A percentile compares a stretch with the other conserved stretches of the same genome.
phyloP scores from a whole-genome alignment of 2,113 vertebrate genomes.

The Chiloscyllium plagiosum region DNA sequence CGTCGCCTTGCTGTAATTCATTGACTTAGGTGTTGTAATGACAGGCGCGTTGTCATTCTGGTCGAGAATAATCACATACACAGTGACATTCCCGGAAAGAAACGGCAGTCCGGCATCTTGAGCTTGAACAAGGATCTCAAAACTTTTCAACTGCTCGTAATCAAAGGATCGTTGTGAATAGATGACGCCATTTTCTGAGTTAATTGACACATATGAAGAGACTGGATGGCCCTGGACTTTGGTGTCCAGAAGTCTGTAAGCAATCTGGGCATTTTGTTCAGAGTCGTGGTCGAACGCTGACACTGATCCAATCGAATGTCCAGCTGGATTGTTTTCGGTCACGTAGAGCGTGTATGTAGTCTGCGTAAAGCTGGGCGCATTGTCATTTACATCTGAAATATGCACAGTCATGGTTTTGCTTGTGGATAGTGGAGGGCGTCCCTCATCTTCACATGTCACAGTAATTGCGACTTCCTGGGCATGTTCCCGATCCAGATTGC shows the following conservation, averaged over 20 bases:
- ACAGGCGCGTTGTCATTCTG: constrained; percentile 49
- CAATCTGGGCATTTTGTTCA: constrained; percentile 49
- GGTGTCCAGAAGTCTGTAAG: constrained; percentile 48
- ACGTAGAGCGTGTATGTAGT: constrained; percentile 52
- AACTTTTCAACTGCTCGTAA: constrained; percentile 47
- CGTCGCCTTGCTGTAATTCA: constrained; percentile 43
- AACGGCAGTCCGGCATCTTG: constrained; percentile 45
- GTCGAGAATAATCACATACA: constrained; percentile 47
- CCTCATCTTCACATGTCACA: constrained; percentile 55
- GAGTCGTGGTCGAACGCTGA: constrained; percentile 53
- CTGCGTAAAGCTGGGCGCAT: constrained; percentile 54
- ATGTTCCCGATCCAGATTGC: constrained; percentile 56
- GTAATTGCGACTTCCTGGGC: constrained; percentile 54
- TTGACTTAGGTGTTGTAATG: constrained; percentile 43
- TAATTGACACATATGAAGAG: constrained; percentile 50
- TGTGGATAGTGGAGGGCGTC: constrained; percentile 52
- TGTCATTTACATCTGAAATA: constrained; percentile 62
- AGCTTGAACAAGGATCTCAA: constrained; percentile 48
- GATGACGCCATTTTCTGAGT: constrained; percentile 51
- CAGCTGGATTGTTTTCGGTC: constrained; percentile 52
- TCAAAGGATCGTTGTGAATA: constrained; percentile 49
- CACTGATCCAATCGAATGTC: constrained; percentile 48
- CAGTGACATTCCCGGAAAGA: constrained; percentile 47
- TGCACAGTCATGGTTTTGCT: constrained; percentile 48
- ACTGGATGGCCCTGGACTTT: constrained; percentile 36